phyloP scores from a whole-genome alignment of 1,140 invertebrate species.

The Drosophila takahashii region DNA sequence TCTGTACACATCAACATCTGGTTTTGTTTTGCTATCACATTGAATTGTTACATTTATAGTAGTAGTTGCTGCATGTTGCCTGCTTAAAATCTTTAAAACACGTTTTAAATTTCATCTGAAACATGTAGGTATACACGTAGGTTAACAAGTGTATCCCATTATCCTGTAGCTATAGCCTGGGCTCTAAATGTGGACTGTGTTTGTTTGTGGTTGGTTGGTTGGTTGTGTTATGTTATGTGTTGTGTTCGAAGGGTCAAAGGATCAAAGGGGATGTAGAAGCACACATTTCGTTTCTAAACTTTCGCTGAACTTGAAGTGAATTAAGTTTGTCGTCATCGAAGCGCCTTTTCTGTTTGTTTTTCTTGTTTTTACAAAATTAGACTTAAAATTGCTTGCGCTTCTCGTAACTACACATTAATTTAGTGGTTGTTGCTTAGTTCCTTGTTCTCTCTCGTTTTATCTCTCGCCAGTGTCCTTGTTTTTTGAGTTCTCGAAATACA shows the following conservation, averaged over 20 bases:
- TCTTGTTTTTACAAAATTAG: slow-evolving; percentile 56
- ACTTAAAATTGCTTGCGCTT: slow-evolving; percentile 75
- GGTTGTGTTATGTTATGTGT: slow-evolving; percentile 35
- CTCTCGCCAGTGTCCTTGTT: slow-evolving; percentile 18
- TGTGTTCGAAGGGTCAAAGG: slow-evolving; percentile 34
- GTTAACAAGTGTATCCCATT: slow-evolving; percentile 48
- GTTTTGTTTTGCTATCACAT: slow-evolving; percentile 84
- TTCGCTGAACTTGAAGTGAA: slow-evolving; percentile 63
- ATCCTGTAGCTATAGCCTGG: slow-evolving; percentile 23
- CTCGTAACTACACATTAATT: slow-evolving; percentile 72
- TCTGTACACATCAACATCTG: slow-evolving; percentile 82
- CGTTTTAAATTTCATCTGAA: slow-evolving; percentile 80
- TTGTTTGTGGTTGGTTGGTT: slow-evolving; percentile 2
- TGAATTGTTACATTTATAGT: slow-evolving; percentile 85
- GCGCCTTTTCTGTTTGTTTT: slow-evolving; percentile 15
- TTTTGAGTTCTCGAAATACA: slow-evolving; percentile 55
- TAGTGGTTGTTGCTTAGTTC: slow-evolving; percentile 79
- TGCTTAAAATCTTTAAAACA: slow-evolving; percentile 81
- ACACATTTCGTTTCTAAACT: slow-evolving; percentile 57
- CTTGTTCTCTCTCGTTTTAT: slow-evolving; percentile 62
- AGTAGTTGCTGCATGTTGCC: slow-evolving; percentile 79
- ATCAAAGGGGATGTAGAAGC: slow-evolving; percentile 49
- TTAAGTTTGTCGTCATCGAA: slow-evolving; percentile 34
- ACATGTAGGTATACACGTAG: slow-evolving; percentile 67
- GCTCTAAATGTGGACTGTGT: slow-evolving; percentile 21